Percentiles rank a stretch among this genome's conserved stretches.
Conservation (phyloP, 2,113 vertebrate species). For the Rhodinocichla rosea region DNA sequence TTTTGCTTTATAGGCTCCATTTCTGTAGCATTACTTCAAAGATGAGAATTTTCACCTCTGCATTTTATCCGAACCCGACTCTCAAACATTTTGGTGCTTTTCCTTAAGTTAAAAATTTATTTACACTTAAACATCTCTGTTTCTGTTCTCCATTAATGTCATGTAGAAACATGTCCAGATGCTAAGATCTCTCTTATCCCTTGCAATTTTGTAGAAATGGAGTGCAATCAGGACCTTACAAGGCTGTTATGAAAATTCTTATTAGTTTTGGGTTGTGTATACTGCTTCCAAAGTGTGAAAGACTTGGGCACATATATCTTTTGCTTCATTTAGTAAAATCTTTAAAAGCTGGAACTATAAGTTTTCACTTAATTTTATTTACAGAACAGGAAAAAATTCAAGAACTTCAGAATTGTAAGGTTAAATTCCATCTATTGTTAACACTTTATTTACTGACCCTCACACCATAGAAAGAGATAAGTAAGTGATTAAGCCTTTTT, state of each 20-base stretch:
- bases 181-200: not conserved
- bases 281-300: not conserved
- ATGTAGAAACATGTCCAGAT: not conserved
- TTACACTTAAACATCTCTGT: not conserved
- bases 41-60: not conserved
- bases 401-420: conserved; percentile 44
- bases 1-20: not conserved
- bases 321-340: not conserved
- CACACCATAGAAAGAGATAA: conserved; percentile 64
- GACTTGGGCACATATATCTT: not conserved
- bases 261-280: not conserved
- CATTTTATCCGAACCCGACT: not conserved
- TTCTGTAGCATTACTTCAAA: not conserved
- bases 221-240: not conserved
- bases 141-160: not conserved
- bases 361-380: conserved; percentile 44
- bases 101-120: not conserved
- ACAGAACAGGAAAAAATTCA: conserved; percentile 55
- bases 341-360: not conserved
- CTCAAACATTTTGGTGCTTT: not conserved
- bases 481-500: conserved; percentile 60
- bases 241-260: not conserved
- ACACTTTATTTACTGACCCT: conserved; percentile 59
- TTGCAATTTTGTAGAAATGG: not conserved
- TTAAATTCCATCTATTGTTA: conserved; percentile 67